Base-by-base conservation (phyloP, 2,888 invertebrate species). In the Heliconius sara region DNA sequence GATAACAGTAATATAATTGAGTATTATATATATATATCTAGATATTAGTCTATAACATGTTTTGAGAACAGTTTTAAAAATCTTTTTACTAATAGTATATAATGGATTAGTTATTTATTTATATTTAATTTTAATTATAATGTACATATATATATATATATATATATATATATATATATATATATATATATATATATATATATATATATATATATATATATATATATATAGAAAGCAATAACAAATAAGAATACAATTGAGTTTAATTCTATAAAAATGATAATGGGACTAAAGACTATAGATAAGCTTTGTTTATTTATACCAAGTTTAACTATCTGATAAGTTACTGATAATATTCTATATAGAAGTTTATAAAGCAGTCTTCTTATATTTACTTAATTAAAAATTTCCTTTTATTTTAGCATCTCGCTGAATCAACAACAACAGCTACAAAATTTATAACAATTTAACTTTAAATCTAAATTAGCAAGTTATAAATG, bases 1-100 rank as follows among this genome's bases (percentile, higher is more conserved):
- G 19, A 27, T 27, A 27, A 27, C 65, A 65, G 19, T 65, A 65
- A 65, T 65, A 30, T 34, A 52, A 52, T 72, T 72, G 77, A 78
- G 77, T 68, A 68, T 77, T 68, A 25, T 34, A 68, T 68, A 25
- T 34, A 68, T 19, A 68, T 19, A 57, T 68, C 22, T 57, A 77
- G 68, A 77, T 65, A 25, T 72, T 71, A 71, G n/a, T 60, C 73
- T 34, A 34, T 25, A 72, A 66, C 43, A 63, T 71, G 70, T 60
- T 60, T n/a, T 60, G n/a, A 13, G 60, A 60, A 34, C n/a, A 16
- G n/a, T n/a, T n/a, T 60, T 22, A 16, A 43, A n/a, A 34, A 30
- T 72, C 22, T 13, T 72, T 57, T 30, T 9, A 34, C 22, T 34
- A 34, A 16, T 13, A 57, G 3, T n/a, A 27, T 13, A 25, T 63